phyloP scores from a whole-genome alignment of 2,113 vertebrate genomes.

The Pseudopipra pipra region DNA sequence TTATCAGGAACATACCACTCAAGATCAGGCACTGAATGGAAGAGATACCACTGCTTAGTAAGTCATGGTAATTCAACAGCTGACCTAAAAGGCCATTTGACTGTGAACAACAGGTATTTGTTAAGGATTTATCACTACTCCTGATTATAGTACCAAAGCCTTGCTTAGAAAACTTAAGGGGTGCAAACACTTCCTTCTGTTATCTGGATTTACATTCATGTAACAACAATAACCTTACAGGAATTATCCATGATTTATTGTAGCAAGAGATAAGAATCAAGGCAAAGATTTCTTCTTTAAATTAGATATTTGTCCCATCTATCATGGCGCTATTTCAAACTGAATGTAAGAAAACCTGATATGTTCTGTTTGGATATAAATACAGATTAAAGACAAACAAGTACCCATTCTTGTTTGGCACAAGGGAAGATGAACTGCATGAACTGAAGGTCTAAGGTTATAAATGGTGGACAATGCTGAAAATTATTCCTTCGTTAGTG shows the following conservation, averaged over 20 bases:
- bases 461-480: neutral
- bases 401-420: neutral
- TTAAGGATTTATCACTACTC: constrained; percentile 4
- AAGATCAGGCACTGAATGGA: neutral
- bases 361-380: neutral
- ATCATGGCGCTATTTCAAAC: neutral
- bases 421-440: neutral
- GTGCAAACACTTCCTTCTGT: neutral
- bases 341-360: neutral
- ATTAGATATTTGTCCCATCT: neutral
- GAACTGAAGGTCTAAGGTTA: neutral
- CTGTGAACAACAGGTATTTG: neutral
- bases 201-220: neutral
- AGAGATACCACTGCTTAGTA: neutral
- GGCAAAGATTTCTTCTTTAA: neutral
- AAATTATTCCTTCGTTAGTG: neutral
- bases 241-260: neutral
- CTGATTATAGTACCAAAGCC: neutral
- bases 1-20: constrained; percentile 12
- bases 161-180: neutral
- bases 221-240: neutral
- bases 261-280: neutral
- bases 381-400: neutral
- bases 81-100: constrained; percentile 31
- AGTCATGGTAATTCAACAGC: constrained; percentile 11